Base-by-base conservation (phyloP, 2,113 vertebrate species). In the Alethe castanea region DNA sequence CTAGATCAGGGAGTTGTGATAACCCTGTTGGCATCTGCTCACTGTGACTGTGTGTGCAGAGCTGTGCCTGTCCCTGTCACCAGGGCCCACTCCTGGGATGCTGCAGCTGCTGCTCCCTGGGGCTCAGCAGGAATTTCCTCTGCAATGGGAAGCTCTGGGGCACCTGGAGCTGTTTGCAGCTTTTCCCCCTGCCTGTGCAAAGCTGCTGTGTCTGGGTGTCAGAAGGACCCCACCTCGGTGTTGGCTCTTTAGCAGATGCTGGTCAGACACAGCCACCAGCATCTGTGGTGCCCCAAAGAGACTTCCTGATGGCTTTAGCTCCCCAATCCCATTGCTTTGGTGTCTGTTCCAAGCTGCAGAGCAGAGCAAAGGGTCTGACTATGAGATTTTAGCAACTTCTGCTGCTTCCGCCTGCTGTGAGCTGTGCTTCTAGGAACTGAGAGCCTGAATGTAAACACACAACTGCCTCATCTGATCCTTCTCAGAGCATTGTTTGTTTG, bases 401-500 rank as follows among this genome's bases (percentile, higher is more conserved):
- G 42, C 42, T 80, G 54, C 78, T 86, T 96, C 92, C 0, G 0
- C n/a, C 79, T 77, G 29, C 71, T 90, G 48, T 25, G 69, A 60
- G 64, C 88, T 57, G 44, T 40, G n/a, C 17, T 86, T 88, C 83
- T 35, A 85, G 80, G 94, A 95, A 72, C 77, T 65, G 83, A 67
- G 87, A 93, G 73, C 42, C 38, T 36, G 66, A 84, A 84, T 86
- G 80, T 94, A 95, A 95, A 95, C 93, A 93, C 44, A 53, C 40
- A 79, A 82, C 71, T 89, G 61, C 73, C 91, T 78, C 66, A 74
- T 91, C 94, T 88, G 64, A 76, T 71, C 87, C 88, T 88, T 84
- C 90, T 89, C 82, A 89, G 38, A 61, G 28, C 56, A 12, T 78
- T 92, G 82, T 95, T 94, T 96, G 88, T 95, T 95, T 92, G 82